phyloP scores from a whole-genome alignment of 2,888 invertebrate genomes.

The Sphaerophoria taeniata region DNA sequence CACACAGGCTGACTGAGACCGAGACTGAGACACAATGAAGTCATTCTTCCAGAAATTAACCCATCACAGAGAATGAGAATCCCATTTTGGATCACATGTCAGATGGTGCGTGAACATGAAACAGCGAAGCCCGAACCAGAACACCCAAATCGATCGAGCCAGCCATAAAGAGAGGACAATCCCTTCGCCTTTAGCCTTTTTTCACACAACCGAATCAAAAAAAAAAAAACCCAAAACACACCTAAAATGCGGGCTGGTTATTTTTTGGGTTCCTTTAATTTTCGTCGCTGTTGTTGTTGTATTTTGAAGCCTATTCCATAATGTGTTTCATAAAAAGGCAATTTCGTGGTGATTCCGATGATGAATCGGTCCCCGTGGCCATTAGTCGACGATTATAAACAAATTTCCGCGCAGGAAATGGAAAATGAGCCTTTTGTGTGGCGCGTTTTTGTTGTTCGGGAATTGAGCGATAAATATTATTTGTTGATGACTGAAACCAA shows the following conservation, averaged over 20 bases:
- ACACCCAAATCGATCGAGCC: conserved; percentile 72
- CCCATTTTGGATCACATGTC: conserved; percentile 69
- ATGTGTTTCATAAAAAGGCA: conserved; percentile 63
- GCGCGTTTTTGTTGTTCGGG: conserved; percentile 52
- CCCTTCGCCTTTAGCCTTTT: conserved; percentile 40
- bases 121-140: conserved; percentile 39
- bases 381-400: conserved; percentile 74
- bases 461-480: conserved; percentile 73
- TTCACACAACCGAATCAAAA: too few species aligned
- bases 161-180: conserved; percentile 52
- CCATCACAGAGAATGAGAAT: conserved; percentile 39
- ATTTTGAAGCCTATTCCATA: conserved; percentile 41
- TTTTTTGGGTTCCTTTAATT: conserved; percentile 13
- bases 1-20: background rate
- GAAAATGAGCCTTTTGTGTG: conserved; percentile 71
- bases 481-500: conserved; percentile 74
- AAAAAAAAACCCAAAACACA: conserved; percentile 62
- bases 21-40: conserved; percentile 52
- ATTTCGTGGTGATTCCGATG: conserved; percentile 74
- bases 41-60: conserved; percentile 67
- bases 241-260: conserved; percentile 45
- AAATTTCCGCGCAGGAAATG: conserved; percentile 74
- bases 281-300: background rate
- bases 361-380: conserved; percentile 73
- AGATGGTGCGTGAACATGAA: conserved; percentile 68